These are phyloP conservation scores for Prenolepis imparis DNA, from an alignment of 2,888 invertebrate genomes.

Conservation along the genomic window DNA sequence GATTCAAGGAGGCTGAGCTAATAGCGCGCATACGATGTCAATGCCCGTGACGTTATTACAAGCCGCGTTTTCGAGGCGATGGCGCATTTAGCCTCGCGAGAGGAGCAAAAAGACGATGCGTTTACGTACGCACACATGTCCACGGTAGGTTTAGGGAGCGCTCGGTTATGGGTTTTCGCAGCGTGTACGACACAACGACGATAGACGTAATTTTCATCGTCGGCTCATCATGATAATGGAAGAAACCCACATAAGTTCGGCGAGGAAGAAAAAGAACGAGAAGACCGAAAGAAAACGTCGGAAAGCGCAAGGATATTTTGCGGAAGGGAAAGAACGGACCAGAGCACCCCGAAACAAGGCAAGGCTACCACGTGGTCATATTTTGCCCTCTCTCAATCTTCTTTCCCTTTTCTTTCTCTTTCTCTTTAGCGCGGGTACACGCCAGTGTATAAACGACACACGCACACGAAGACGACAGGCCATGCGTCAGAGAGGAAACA, in stretches of 20 bases:
- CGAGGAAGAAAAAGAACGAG: constrained; percentile 38
- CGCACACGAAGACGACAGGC: constrained; percentile 19
- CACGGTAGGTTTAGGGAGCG: constrained; percentile 10
- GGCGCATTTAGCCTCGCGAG: constrained; percentile 43
- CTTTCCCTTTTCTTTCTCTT: neutral
- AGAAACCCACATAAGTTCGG: constrained; percentile 62
- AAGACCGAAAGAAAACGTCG: constrained; percentile 33
- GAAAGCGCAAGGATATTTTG: constrained; percentile 32
- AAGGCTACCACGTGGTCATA: constrained; percentile 58
- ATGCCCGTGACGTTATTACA: constrained; percentile 58
- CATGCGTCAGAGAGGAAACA: constrained; percentile 70
- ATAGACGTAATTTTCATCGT: constrained; percentile 63
- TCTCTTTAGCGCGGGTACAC: neutral
- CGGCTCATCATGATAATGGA: constrained; percentile 68
- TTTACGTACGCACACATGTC: neutral
- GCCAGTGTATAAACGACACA: neutral
- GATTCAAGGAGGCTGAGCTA: constrained; percentile 25
- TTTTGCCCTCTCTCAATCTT: constrained; percentile 27
- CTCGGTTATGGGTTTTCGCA: constrained; percentile 50
- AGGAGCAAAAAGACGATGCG: constrained; percentile 36
- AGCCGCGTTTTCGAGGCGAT: constrained; percentile 44
- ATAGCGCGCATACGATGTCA: constrained; percentile 52
- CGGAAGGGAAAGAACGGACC: constrained; percentile 38
- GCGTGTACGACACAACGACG: constrained; percentile 42
- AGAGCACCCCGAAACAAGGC: constrained; percentile 55